Percentiles rank a stretch among this genome's conserved stretches.
These are phyloP conservation scores for Pogonus chalceus DNA, from an alignment of 1,140 invertebrate species.

Conservation along the genomic window DNA sequence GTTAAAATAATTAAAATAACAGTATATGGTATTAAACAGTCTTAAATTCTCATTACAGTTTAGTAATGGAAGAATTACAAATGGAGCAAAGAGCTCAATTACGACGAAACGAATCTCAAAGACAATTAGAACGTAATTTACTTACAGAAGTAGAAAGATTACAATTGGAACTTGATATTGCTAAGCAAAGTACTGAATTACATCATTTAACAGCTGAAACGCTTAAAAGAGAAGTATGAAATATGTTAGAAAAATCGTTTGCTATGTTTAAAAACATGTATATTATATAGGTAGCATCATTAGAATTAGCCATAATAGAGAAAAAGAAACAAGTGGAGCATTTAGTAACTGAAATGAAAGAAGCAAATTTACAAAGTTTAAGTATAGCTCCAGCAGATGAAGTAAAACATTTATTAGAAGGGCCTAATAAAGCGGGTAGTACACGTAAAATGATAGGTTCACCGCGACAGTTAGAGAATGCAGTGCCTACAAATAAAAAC, in stretches of 20 bases:
- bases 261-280: not conserved
- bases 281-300: conserved; percentile 46
- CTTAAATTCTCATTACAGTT: conserved; percentile 30
- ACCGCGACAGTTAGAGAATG: conserved; percentile 81
- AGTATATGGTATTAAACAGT: too few relatives aligned
- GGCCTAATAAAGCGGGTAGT: conserved; percentile 72
- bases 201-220: conserved; percentile 71
- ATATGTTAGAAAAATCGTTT: conserved; percentile 5
- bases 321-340: conserved; percentile 78
- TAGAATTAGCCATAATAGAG: conserved; percentile 71
- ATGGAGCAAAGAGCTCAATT: conserved; percentile 43
- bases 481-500: conserved; percentile 88
- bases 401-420: conserved; percentile 68
- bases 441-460: conserved; percentile 83
- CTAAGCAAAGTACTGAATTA: conserved; percentile 67
- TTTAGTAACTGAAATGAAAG: conserved; percentile 81
- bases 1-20: too few relatives aligned
- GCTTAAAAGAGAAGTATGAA: conserved; percentile 60
- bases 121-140: conserved; percentile 64
- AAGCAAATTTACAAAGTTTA: conserved; percentile 80
- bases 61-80: conserved; percentile 51
- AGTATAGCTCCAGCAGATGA: conserved; percentile 75
- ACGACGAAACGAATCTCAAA: conserved; percentile 32
- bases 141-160: conserved; percentile 69
- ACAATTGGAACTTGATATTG: conserved; percentile 72